Base-by-base conservation (phyloP, 2,888 invertebrate species). In the Ichneumoninae sp. region DNA sequence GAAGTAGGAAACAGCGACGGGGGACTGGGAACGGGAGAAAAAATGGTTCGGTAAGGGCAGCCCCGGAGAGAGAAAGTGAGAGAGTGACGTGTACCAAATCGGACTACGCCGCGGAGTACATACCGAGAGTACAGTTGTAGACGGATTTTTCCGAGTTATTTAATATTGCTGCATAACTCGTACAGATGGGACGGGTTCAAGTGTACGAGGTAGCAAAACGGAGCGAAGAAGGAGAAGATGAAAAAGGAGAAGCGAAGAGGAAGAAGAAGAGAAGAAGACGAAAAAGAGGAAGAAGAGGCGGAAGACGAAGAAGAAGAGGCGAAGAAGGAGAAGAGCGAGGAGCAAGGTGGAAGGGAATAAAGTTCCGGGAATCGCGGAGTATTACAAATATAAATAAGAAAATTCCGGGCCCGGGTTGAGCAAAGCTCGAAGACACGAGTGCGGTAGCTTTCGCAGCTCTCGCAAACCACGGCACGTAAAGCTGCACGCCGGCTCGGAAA, bases 161-260 rank as follows among this genome's bases (percentile, higher is more conserved):
- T 87, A 88, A 87, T 86, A 84, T 87, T 84, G 82, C 74, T 80
- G 83, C 83, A 82, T 74, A 84, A 86, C 86, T 86, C 72, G 68
- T 76, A 69, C 57, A 74, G 60, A 40, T 36, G 65, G 66, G 36
- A 57, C 62, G 26, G 33, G 52, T 70, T 40, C 36, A 76, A 70
- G 50, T 33, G 75, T 33, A 22, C 50, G 54, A 70, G 70, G 50
- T 50, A 80, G 36, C 54, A 19, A 47, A 47, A 22, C 71, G 70
- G 16, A 47, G 54, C 30, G 47, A 57, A 26, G 13, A 50, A 70
- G 50, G 16, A 44, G 40, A 47, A 47, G 44, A 54, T 10, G 8
- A 36, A 54, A 22, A 54, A 22, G 44, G 13, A 13, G 44, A 44
- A 33, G 33, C 16, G 16, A 4, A 4, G 44, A 47, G 3, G 16